Base-by-base conservation (phyloP, 2,888 invertebrate genomes). In the Hemicrepidius hirtus region DNA sequence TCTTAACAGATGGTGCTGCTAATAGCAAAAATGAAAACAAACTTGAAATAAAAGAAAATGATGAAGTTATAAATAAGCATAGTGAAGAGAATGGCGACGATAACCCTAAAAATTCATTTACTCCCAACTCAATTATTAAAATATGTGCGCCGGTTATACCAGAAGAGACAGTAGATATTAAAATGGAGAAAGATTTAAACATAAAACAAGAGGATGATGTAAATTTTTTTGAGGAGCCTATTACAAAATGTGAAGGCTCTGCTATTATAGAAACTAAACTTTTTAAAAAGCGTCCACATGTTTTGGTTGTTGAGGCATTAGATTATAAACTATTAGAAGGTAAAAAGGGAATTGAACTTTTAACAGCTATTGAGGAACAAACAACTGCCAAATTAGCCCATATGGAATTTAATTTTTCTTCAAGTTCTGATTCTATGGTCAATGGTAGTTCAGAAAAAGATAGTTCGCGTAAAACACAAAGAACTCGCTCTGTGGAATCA, bases 321-420 rank as follows among this genome's bases (percentile, higher is more conserved):
- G 81, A 84, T 73, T 80, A 82, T 75, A 76, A 80, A 60, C 75
- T 84, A 49, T 75, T 84, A 46, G 79, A 81, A 77, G 84, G 82
- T n/a, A 84, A 85, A 74, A 78, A 81, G 70, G 84, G 82, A 0
- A 76, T 84, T 35, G 84, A 84, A 13, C 76, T 84, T 49, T 75
- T 84, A 46, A 82, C 81, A 55, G 83, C 83, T 9, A 83, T 84
- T 65, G 84, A 84, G 75, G 81, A 83, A 70, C 83, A 84, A 76
- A 80, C 83, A 24, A 83, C 81, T 73, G 78, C 68, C 7, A 82
- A 81, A 41, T 67, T 82, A 55, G 80, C 80, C n/a, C 68, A 75
- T 28, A 78, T 78, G 77, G 79, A 78, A 12, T 65, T 77, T 49
- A 68, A 68, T 46, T 49, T 70, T 46, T 80, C 79, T 35, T 82